Percentiles rank a stretch among this genome's conserved stretches.
Evolutionary conservation across 1,140 invertebrate genomes (phyloP).

Genomic region (Zaprionus lachaisei): DNA sequence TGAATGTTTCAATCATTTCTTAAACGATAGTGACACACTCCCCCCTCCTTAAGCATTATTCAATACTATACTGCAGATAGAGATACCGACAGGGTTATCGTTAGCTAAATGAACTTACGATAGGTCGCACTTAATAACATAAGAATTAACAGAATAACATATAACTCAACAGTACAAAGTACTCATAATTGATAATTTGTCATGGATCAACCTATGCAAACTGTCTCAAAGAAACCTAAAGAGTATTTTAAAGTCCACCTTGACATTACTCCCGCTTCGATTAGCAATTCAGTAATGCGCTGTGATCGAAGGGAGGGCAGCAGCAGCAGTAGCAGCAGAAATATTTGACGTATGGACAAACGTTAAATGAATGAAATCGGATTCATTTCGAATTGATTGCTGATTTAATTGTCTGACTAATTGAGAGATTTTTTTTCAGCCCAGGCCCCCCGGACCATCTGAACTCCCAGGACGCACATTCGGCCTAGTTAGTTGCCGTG

Average conservation of each 20-base stretch:
- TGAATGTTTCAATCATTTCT: too few relatives aligned
- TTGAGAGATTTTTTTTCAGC: slow-evolving; percentile 82
- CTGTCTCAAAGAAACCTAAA: neutral
- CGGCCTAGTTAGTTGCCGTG: slow-evolving; percentile 47
- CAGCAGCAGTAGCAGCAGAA: neutral
- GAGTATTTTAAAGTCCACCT: neutral
- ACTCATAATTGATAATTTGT: too few relatives aligned
- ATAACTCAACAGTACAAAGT: too few relatives aligned
- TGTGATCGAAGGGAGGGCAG: neutral
- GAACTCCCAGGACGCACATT: slow-evolving; percentile 74
- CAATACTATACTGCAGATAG: too few relatives aligned
- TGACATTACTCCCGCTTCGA: neutral
- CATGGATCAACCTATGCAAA: too few relatives aligned
- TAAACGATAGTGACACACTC: too few relatives aligned
- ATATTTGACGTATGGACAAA: slow-evolving; percentile 48
- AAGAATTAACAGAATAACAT: too few relatives aligned
- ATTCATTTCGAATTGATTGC: slow-evolving; percentile 68
- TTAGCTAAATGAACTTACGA: too few relatives aligned
- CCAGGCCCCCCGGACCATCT: slow-evolving; percentile 20
- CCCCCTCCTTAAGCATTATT: too few relatives aligned
- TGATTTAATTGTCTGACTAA: slow-evolving; percentile 84
- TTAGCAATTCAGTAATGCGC: slow-evolving; percentile 1
- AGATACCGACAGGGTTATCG: too few relatives aligned
- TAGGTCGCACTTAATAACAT: too few relatives aligned
- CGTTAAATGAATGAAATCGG: slow-evolving; percentile 54